A percentile compares a stretch with the other conserved stretches of the same genome.
Evolutionary conservation across 2,113 vertebrate species (phyloP).

Genomic region (Scartelaos histophorus): DNA sequence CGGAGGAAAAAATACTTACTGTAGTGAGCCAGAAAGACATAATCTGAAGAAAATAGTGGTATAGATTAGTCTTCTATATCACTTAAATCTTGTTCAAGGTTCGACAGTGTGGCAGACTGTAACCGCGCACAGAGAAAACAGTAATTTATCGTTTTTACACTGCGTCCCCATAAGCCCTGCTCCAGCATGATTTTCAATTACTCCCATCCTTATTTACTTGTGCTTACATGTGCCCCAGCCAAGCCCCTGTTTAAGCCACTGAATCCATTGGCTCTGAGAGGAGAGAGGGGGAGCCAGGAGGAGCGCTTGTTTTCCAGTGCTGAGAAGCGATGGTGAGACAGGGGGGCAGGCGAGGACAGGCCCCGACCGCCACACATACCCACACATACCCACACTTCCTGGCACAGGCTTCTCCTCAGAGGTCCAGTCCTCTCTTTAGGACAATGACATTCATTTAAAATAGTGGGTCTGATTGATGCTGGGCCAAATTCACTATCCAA

Average conservation of each 20-base stretch:
- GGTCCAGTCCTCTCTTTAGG: constrained; percentile 9
- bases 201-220: constrained; percentile 33
- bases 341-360: constrained; percentile 36
- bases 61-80: not conserved
- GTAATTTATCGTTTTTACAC: constrained; percentile 4
- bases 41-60: not conserved
- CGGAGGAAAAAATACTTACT: not conserved
- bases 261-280: constrained; percentile 25
- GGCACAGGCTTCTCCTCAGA: constrained; percentile 36
- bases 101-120: not conserved
- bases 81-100: not conserved
- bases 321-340: constrained; percentile 34
- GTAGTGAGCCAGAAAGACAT: not conserved
- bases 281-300: constrained; percentile 10
- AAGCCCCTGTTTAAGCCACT: constrained; percentile 31
- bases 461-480: not conserved
- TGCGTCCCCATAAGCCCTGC: not conserved
- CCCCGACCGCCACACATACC: constrained; percentile 28
- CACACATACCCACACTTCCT: constrained; percentile 40
- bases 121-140: not conserved
- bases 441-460: constrained; percentile 20
- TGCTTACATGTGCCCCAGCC: constrained; percentile 31
- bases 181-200: constrained; percentile 40
- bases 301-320: constrained; percentile 38
- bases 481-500: not conserved